A percentile compares a stretch with the other conserved stretches of the same genome.
phyloP scores from a whole-genome alignment of 2,888 invertebrate species.

The Apotomis turbidana region DNA sequence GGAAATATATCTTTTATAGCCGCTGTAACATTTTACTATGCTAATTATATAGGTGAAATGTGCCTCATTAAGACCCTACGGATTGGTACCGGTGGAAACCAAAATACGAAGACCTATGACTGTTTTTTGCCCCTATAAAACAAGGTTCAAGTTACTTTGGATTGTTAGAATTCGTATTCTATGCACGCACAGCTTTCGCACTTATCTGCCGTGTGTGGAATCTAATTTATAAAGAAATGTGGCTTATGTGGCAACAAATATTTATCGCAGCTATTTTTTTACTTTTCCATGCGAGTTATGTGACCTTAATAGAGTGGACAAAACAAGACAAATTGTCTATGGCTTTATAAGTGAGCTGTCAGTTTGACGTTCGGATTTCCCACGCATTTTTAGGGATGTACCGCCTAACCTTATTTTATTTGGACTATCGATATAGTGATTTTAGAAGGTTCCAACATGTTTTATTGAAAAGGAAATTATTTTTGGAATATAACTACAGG shows the following conservation, averaged over 20 bases:
- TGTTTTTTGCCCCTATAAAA: neutral
- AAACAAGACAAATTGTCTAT: slow-evolving; percentile 1
- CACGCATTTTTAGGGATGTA: slow-evolving; percentile 2
- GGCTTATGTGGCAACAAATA: slow-evolving; percentile 20
- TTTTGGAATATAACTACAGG: too few relatives aligned
- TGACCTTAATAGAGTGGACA: slow-evolving; percentile 20
- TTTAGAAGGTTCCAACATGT: too few relatives aligned
- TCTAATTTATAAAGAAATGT: slow-evolving; percentile 32
- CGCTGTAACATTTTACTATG: slow-evolving; percentile 37
- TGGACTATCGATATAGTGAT: too few relatives aligned
- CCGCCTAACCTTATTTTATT: neutral
- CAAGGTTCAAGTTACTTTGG: slow-evolving; percentile 3
- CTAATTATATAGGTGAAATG: slow-evolving; percentile 41
- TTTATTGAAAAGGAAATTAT: too few relatives aligned
- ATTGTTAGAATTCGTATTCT: slow-evolving; percentile 12
- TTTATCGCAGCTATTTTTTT: slow-evolving; percentile 12
- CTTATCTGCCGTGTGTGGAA: slow-evolving; percentile 31
- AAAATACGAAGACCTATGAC: neutral
- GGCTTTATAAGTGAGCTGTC: neutral
- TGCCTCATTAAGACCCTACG: slow-evolving; percentile 34
- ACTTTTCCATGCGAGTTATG: slow-evolving; percentile 1
- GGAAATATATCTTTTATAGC: slow-evolving; percentile 35
- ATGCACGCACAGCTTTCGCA: slow-evolving; percentile 22
- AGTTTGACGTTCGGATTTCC: slow-evolving; percentile 9
- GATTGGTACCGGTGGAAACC: slow-evolving; percentile 8